These are phyloP conservation scores for Subacronicta megacephala DNA, from an alignment of 2,888 invertebrate species.

Conservation along the genomic window DNA sequence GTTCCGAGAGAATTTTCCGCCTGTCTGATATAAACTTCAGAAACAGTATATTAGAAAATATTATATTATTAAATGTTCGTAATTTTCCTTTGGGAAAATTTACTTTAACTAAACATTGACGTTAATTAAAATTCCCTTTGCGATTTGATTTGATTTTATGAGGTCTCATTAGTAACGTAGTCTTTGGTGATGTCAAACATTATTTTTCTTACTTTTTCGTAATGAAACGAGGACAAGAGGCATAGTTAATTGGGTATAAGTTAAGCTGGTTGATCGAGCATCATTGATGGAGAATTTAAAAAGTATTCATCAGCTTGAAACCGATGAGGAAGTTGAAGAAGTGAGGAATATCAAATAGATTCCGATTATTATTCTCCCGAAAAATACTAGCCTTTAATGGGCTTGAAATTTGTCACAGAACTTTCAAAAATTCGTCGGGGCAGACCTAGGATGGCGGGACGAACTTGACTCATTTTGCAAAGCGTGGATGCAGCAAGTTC, in stretches of 20 bases:
- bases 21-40: conserved; percentile 40
- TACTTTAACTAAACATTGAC: conserved; percentile 49
- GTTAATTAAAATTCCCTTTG: conserved; percentile 60
- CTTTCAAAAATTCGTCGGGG: too few species aligned
- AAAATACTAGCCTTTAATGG: too few species aligned
- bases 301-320: too few species aligned
- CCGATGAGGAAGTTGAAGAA: too few species aligned
- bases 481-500: too few species aligned
- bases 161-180: conserved; percentile 52
- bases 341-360: too few species aligned
- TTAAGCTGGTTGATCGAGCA: background rate
- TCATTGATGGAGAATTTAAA: background rate
- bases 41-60: conserved; percentile 46
- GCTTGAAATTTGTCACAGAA: too few species aligned
- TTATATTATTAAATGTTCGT: conserved; percentile 35
- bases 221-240: background rate
- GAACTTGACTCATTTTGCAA: too few species aligned
- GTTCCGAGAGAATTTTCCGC: conserved; percentile 22
- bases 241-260: conserved; percentile 10
- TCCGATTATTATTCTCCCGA: too few species aligned
- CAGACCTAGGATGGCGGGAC: too few species aligned
- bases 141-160: conserved; percentile 62
- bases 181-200: conserved; percentile 34
- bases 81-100: conserved; percentile 43
- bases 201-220: conserved; percentile 29